phyloP scores from a whole-genome alignment of 1,140 invertebrate species.

The Potamilus streckersoni region DNA sequence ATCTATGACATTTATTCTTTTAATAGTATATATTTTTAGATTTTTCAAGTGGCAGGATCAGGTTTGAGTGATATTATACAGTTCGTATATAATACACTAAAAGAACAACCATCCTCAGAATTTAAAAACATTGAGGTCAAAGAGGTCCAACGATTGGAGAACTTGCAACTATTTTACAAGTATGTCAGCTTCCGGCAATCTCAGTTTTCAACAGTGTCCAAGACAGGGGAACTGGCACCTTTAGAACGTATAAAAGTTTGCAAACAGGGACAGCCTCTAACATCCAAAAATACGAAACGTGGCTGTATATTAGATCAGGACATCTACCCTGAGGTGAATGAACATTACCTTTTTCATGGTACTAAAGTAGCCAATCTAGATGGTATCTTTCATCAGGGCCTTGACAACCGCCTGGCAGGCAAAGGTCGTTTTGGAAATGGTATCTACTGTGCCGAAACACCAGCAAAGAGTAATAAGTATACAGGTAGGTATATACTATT shows the following conservation, averaged over 20 bases:
- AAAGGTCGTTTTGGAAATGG: conserved; percentile 37
- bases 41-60: too few relatives aligned
- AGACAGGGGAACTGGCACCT: not conserved
- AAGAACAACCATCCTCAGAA: too few relatives aligned
- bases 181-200: conserved; percentile 16
- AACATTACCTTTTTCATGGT: conserved; percentile 47
- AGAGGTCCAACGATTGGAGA: conserved; percentile 31
- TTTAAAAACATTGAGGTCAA: conserved; percentile 8
- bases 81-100: too few relatives aligned
- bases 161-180: conserved; percentile 18
- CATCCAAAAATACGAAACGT: not conserved
- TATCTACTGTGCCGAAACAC: conserved; percentile 39
- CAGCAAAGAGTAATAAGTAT: conserved; percentile 48
- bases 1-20: too few relatives aligned
- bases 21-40: too few relatives aligned
- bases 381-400: conserved; percentile 24
- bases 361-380: conserved; percentile 21
- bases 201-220: conserved; percentile 4
- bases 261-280: not conserved
- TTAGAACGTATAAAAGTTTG: not conserved
- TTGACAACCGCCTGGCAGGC: conserved; percentile 26
- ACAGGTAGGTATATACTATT: conserved; percentile 26
- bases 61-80: too few relatives aligned
- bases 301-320: not conserved
- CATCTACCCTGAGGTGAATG: conserved; percentile 37